These are phyloP conservation scores for Pedetes capensis DNA, from an alignment of 2,113 vertebrate genomes.

Conservation along the genomic window DNA sequence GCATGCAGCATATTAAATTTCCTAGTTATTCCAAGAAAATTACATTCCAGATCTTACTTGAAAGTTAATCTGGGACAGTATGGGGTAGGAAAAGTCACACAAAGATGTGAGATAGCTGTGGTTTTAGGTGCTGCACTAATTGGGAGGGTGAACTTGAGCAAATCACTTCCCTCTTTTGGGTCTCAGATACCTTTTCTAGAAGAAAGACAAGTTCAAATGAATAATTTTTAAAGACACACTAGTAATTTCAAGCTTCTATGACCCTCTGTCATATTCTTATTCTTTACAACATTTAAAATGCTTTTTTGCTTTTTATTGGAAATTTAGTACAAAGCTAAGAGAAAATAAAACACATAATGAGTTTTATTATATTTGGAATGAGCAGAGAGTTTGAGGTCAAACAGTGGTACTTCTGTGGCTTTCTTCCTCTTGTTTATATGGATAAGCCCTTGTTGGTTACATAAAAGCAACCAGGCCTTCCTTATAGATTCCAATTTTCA, in stretches of 20 bases:
- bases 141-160: not conserved
- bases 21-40: not conserved
- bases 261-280: not conserved
- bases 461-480: slow-evolving; percentile 3
- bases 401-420: not conserved
- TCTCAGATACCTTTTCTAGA: not conserved
- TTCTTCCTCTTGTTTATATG: not conserved
- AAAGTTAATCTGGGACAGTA: not conserved
- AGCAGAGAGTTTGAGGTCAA: not conserved
- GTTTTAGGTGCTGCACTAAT: not conserved
- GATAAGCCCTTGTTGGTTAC: not conserved
- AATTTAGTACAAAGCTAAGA: slow-evolving; percentile 42
- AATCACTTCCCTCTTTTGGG: not conserved
- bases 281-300: slow-evolving; percentile 13
- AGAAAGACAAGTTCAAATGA: slow-evolving; percentile 14
- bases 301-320: slow-evolving; percentile 34
- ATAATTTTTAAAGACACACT: not conserved
- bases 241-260: not conserved
- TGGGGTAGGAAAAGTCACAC: not conserved
- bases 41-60: not conserved
- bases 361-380: not conserved
- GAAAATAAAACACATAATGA: slow-evolving; percentile 33
- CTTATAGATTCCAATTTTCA: not conserved
- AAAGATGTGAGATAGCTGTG: not conserved
- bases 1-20: not conserved